A percentile compares a stretch with the other conserved stretches of the same genome.
Evolutionary conservation across 1,140 invertebrate genomes (phyloP).

Genomic region (Dendroctonus ponderosae): DNA sequence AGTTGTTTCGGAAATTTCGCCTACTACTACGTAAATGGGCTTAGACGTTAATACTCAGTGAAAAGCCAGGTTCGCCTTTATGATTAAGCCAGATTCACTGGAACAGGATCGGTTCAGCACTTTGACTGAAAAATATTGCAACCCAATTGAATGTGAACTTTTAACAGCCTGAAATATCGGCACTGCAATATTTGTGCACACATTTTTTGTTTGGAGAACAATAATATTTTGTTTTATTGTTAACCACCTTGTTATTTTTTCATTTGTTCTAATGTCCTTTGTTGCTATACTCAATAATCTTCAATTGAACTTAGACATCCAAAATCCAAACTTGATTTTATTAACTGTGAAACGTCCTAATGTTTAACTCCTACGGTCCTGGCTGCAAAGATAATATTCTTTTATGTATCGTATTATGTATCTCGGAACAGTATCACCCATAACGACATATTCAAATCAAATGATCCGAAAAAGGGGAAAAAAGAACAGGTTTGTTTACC

Average conservation of each 20-base stretch:
- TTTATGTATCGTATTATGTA: too few relatives aligned
- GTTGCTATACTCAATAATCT: too few relatives aligned
- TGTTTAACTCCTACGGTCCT: background rate
- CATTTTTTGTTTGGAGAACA: background rate
- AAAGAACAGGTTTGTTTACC: conserved; percentile 6
- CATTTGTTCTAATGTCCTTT: too few relatives aligned
- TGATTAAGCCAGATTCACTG: conserved; percentile 9
- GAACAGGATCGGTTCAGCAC: conserved; percentile 2
- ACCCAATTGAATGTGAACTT: background rate
- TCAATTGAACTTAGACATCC: too few relatives aligned
- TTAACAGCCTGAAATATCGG: background rate
- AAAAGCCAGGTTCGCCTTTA: conserved; percentile 22
- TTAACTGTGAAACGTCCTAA: too few relatives aligned
- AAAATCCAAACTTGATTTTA: too few relatives aligned
- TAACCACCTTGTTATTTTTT: too few relatives aligned
- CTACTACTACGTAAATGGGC: conserved; percentile 11
- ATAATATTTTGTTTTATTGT: background rate
- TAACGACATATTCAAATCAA: conserved; percentile 22
- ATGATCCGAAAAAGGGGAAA: conserved; percentile 10
- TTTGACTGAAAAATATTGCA: background rate
- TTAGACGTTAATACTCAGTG: conserved; percentile 19
- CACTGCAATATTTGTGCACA: background rate
- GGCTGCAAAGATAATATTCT: background rate
- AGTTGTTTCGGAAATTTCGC: conserved; percentile 18
- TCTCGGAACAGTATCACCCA: background rate